phyloP scores from a whole-genome alignment of 2,888 invertebrate species.

The Aromia moschata region DNA sequence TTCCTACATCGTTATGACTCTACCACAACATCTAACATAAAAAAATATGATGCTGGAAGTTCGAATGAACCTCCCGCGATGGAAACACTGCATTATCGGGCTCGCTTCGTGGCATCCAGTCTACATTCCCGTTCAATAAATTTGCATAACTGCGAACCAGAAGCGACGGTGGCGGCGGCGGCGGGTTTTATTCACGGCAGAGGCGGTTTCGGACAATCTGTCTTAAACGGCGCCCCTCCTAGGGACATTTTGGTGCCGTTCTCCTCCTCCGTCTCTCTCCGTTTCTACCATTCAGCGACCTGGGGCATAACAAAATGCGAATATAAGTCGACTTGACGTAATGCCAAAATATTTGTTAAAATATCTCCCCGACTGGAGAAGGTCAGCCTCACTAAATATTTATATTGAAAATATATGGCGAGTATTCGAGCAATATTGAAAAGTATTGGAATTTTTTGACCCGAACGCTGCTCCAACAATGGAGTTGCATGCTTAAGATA shows the following conservation, averaged over 20 bases:
- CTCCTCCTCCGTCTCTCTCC: background rate
- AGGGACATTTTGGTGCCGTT: constrained; percentile 9
- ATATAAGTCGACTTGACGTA: constrained; percentile 6
- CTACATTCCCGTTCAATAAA: constrained; percentile 21
- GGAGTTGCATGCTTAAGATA: too few species aligned
- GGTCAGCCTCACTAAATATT: constrained; percentile 11
- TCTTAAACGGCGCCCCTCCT: constrained; percentile 18
- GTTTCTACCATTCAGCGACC: background rate
- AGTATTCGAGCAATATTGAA: constrained; percentile 1
- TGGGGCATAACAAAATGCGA: background rate
- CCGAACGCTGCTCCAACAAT: too few species aligned
- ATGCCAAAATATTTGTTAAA: constrained; percentile 6
- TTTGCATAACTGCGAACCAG: constrained; percentile 22
- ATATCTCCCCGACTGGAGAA: background rate
- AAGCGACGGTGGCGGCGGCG: constrained; percentile 7
- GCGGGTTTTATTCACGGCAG: constrained; percentile 8
- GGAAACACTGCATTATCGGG: too few species aligned
- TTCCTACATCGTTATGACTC: too few species aligned
- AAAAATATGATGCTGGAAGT: too few species aligned
- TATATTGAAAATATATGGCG: constrained; percentile 4
- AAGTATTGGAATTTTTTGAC: constrained; percentile 8
- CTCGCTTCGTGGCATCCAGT: constrained; percentile 15
- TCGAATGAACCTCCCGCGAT: too few species aligned
- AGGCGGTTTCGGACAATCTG: constrained; percentile 31
- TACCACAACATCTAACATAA: too few species aligned